These are phyloP conservation scores for Clarias pachynema DNA, from an alignment of 2,797 vertebrate species.

Conservation along the genomic window DNA sequence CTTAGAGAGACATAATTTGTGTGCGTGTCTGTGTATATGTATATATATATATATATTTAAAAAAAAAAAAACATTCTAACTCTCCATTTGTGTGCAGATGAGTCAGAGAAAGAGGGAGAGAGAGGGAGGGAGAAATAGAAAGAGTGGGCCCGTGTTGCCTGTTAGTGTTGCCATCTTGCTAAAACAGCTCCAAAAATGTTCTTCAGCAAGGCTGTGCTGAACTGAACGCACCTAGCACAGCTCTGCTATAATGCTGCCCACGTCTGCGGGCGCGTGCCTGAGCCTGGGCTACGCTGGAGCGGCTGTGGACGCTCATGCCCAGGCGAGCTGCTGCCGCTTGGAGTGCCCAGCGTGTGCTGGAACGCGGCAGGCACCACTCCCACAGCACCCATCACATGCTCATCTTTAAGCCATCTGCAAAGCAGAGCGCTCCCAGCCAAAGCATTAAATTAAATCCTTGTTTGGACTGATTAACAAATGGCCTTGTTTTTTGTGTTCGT, in stretches of 20 bases:
- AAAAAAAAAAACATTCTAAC: slow-evolving; percentile 11
- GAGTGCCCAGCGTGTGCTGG: slow-evolving; percentile 70
- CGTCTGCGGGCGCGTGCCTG: slow-evolving; percentile 48
- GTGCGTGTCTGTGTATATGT: not conserved
- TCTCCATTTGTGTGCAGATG: slow-evolving; percentile 30
- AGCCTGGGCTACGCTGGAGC: slow-evolving; percentile 53
- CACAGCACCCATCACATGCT: slow-evolving; percentile 77
- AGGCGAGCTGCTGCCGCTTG: slow-evolving; percentile 62
- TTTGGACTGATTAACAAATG: slow-evolving; percentile 86
- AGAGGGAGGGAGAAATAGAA: slow-evolving; percentile 29
- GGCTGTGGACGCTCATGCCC: slow-evolving; percentile 58
- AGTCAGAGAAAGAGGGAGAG: slow-evolving; percentile 16
- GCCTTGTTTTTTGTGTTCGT: slow-evolving; percentile 75
- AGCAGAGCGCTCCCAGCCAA: slow-evolving; percentile 77
- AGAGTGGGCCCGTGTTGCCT: slow-evolving; percentile 40
- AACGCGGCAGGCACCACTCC: slow-evolving; percentile 71
- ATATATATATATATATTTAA: too few species aligned
- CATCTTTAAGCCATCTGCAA: slow-evolving; percentile 82
- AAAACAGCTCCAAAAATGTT: slow-evolving; percentile 58
- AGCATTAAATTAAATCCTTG: slow-evolving; percentile 84
- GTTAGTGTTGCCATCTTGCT: slow-evolving; percentile 54
- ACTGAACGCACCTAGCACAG: slow-evolving; percentile 48
- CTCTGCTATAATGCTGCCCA: slow-evolving; percentile 58
- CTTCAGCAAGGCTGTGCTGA: slow-evolving; percentile 52
- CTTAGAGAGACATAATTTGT: not conserved